Evolutionary conservation across 2,797 vertebrate species (phyloP).

Genomic region (Nyctibius grandis): DNA sequence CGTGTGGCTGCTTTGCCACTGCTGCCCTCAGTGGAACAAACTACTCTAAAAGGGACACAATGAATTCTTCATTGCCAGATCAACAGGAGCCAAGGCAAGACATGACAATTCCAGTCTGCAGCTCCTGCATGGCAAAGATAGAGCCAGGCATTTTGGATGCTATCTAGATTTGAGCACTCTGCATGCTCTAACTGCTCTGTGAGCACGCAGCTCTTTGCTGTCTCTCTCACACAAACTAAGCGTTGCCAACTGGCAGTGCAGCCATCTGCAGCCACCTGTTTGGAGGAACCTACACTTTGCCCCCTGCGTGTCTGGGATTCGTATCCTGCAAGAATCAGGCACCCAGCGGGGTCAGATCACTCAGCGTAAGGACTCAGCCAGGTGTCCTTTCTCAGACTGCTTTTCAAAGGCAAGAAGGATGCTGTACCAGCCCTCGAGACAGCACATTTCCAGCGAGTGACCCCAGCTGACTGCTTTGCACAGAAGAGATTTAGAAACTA

Average conservation of each 20-base stretch:
- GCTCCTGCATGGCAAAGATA: neutral
- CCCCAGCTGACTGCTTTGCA: no score
- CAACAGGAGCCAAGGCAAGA: neutral
- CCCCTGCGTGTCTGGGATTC: neutral
- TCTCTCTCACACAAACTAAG: neutral
- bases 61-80: neutral
- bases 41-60: neutral
- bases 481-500: neutral
- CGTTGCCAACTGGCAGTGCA: neutral
- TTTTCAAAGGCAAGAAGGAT: neutral
- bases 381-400: neutral
- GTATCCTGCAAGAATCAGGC: neutral
- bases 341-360: accelerated
- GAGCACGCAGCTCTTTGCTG: neutral
- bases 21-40: neutral
- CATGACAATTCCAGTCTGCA: neutral
- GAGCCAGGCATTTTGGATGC: neutral
- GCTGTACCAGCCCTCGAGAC: neutral
- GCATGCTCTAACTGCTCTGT: neutral
- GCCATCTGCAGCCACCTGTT: neutral
- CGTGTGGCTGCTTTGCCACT: neutral
- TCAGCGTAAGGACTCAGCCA: neutral
- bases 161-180: neutral
- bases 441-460: neutral
- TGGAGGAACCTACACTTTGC: neutral